phyloP scores from a whole-genome alignment of 2,113 vertebrate genomes.

The Cheilinus undulatus region DNA sequence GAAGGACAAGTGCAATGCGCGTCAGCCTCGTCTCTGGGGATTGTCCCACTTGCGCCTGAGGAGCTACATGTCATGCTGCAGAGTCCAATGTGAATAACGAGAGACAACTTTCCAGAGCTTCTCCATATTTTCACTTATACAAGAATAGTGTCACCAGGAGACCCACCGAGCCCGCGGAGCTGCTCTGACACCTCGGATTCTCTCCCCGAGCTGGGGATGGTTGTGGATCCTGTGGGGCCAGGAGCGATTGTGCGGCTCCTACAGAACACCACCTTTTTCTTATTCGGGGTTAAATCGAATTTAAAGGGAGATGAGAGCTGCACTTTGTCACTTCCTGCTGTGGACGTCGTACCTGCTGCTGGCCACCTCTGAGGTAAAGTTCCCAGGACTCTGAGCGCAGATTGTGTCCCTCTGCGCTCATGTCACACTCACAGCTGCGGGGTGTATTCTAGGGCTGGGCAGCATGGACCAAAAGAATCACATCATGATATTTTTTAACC shows the following conservation, averaged over 20 bases:
- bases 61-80: conserved; percentile 87
- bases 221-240: conserved; percentile 88
- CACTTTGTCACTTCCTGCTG: conserved; percentile 90
- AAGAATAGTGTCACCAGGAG: conserved; percentile 64
- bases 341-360: conserved; percentile 91
- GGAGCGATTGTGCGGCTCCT: conserved; percentile 93
- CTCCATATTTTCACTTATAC: conserved; percentile 26
- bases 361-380: conserved; percentile 90
- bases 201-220: conserved; percentile 91
- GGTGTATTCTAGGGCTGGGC: no score
- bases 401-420: conserved; percentile 6
- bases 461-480: no score
- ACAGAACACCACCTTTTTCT: conserved; percentile 84
- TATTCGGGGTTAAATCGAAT: conserved; percentile 82
- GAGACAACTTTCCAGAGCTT: conserved; percentile 53
- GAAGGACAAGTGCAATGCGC: conserved; percentile 76
- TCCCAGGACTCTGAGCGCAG: conserved; percentile 25
- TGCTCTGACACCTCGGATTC: conserved; percentile 74
- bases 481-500: no score
- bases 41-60: conserved; percentile 84
- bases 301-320: conserved; percentile 94
- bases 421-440: conserved; percentile 28
- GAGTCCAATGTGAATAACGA: conserved; percentile 62
- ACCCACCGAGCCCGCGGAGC: conserved; percentile 49
- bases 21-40: conserved; percentile 75